A percentile compares a stretch with the other conserved stretches of the same genome.
Conservation (phyloP, 2,113 vertebrate genomes). For the Ctenomys sociabilis region DNA sequence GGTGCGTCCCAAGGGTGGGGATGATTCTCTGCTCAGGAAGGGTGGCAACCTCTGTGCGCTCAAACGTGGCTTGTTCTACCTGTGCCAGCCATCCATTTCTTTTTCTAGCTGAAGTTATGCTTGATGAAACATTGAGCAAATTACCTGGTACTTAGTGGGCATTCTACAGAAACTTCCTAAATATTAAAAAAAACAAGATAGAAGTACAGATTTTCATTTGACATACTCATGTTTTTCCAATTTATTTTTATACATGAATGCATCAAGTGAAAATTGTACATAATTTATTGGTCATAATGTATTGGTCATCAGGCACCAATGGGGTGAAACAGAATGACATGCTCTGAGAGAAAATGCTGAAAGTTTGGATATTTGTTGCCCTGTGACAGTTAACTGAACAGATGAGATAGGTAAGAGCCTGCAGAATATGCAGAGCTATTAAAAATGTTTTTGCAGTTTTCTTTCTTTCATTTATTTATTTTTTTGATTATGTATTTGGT, state of each 20-base stretch:
- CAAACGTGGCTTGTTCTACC: not conserved
- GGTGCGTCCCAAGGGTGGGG: not conserved
- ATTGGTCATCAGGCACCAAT: not conserved
- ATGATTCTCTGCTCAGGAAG: not conserved
- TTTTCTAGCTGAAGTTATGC: not conserved
- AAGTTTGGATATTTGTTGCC: not conserved
- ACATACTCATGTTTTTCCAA: not conserved
- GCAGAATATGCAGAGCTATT: not conserved
- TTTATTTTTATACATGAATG: conserved; percentile 32
- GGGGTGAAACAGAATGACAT: not conserved
- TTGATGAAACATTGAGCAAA: not conserved
- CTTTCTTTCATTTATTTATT: no score
- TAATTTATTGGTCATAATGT: not conserved
- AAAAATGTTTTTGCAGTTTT: conserved; percentile 42
- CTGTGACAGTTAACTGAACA: not conserved
- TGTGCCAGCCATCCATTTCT: not conserved
- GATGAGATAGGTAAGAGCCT: not conserved
- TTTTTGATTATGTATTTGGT: no score
- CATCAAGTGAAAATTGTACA: not conserved
- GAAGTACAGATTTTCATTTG: not conserved
- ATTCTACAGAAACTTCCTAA: not conserved
- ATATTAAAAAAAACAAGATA: conserved; percentile 6
- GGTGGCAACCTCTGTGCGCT: not conserved
- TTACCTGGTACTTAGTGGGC: not conserved
- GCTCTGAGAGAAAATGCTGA: not conserved